Evolutionary conservation across 2,888 invertebrate species (phyloP), one percentile per base, ranked within the genome.

Genomic region (Eucriotettix oculatus): DNA sequence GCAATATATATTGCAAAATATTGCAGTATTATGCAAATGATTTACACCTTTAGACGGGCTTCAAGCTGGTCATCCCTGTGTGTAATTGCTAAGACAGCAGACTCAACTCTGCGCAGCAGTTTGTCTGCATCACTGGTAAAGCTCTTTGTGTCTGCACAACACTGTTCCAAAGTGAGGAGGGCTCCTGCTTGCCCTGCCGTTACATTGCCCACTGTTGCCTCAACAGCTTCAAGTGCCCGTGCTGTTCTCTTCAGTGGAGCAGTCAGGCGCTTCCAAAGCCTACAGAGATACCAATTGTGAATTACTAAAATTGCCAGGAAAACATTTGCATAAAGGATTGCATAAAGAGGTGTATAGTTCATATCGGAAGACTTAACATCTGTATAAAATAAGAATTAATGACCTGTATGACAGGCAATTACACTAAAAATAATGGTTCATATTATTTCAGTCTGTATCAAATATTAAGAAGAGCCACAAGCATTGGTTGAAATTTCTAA

Each of bases 81-180:
- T 10, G 62, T 57, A 52, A 58, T 52, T 53, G 42, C 53, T 12
- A 66, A 63, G 10, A 71, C 65, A 5, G 69, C 54, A 59, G 67
- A 64, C 60, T 71, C 72, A 43, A 71, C 68, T 52, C 69, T 69
- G 60, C 72, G 71, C 44, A 74, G 63, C 41, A 73, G 54, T 58
- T 68, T 64, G 64, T 71, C 71, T 3, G 72, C 69, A 64, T 70
- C 72, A 63, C 68, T 69, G 0, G 72, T 70, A 61, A 71, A 71
- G n/a, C 70, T 68, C 9, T 68, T 66, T 16, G 70, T 68, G 11
- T 68, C 66, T 57, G 68, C 67, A 60, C 71, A 73, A 57, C 68
- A 69, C 48, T 48, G 48, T n/a, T 48, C 48, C 48, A 48, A 9
- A 52, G 66, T 67, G 42, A 68, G 62, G 56, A 70, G 59, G 66